Evolutionary conservation across 2,888 invertebrate genomes (phyloP).

Genomic region (Trimorus sp.): DNA sequence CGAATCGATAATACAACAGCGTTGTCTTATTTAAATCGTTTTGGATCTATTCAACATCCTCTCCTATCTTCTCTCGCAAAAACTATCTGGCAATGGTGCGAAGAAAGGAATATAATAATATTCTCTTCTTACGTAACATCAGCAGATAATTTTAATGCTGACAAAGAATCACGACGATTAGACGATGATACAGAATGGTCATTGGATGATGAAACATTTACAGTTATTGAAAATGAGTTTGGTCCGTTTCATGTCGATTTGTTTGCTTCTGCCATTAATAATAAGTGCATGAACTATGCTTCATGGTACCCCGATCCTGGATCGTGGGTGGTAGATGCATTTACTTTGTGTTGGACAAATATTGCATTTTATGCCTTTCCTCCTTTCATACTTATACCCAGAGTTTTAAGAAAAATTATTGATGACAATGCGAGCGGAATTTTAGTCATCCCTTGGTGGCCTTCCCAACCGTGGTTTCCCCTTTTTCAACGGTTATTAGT

Average conservation of each 20-base stretch:
- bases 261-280: neutral
- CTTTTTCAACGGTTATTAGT: neutral
- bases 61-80: constrained; percentile 1
- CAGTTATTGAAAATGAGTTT: neutral
- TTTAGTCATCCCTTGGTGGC: neutral
- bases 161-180: neutral
- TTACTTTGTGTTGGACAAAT: neutral
- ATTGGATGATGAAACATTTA: neutral
- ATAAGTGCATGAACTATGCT: neutral
- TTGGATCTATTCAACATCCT: constrained; percentile 8
- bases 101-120: neutral
- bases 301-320: neutral
- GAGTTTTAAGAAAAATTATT: neutral
- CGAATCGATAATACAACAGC: constrained; percentile 4
- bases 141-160: neutral
- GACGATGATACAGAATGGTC: constrained; percentile 9
- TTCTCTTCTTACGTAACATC: neutral
- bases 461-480: constrained; percentile 2
- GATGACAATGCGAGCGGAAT: neutral
- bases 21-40: constrained; percentile 6
- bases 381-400: neutral
- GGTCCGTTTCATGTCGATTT: neutral
- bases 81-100: neutral
- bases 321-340: neutral
- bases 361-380: constrained; percentile 7